phyloP scores from a whole-genome alignment of 1,140 invertebrate genomes.

The Apis laboriosa region DNA sequence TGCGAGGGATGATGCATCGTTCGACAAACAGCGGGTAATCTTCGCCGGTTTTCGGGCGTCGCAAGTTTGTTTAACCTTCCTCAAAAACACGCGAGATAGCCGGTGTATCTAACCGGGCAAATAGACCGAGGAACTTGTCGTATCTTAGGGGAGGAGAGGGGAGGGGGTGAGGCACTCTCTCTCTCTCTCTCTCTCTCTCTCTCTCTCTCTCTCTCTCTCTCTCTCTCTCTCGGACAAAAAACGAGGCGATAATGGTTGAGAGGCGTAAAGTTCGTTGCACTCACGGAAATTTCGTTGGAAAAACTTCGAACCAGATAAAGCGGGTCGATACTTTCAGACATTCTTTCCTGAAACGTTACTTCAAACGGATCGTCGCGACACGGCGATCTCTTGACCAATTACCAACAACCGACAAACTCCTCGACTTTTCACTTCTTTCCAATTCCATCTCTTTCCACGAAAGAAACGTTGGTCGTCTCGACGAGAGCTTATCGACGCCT shows the following conservation, averaged over 20 bases:
- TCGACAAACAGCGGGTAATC: conserved; percentile 52
- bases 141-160: not conserved
- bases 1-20: conserved; percentile 50
- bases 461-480: not conserved
- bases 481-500: not conserved
- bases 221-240: conserved; percentile 15
- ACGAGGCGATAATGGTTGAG: conserved; percentile 12
- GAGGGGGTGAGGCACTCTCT: too few species aligned
- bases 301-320: not conserved
- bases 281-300: not conserved
- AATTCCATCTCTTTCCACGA: not conserved
- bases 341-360: not conserved
- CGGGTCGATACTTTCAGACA: not conserved
- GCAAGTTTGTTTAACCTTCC: conserved; percentile 50
- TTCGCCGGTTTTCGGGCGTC: conserved; percentile 31
- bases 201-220: not conserved
- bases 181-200: too few species aligned
- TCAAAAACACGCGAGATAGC: conserved; percentile 48
- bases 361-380: too few species aligned
- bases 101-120: conserved; percentile 46
- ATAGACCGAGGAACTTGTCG: conserved; percentile 47
- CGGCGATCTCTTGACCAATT: not conserved
- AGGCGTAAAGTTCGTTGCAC: conserved; percentile 28
- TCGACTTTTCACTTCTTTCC: not conserved
- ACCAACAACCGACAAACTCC: too few species aligned